phyloP scores from a whole-genome alignment of 2,888 invertebrate species.

The Agrilus cyanescens region DNA sequence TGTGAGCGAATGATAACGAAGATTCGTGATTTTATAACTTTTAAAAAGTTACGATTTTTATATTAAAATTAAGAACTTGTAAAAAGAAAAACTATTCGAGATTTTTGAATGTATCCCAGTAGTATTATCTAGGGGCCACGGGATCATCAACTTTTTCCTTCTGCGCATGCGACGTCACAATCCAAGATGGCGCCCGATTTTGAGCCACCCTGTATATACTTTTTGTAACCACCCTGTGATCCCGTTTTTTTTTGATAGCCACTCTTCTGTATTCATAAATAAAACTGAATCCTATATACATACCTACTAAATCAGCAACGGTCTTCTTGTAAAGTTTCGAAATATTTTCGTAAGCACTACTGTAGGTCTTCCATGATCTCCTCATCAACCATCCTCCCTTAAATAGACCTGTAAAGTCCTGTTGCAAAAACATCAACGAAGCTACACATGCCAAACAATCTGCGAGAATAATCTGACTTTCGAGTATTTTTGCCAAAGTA shows the following conservation, averaged over 20 bases:
- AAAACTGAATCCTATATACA: not conserved
- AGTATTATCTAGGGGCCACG: too few species aligned
- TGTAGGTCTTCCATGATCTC: conserved; percentile 59
- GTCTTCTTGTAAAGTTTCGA: conserved; percentile 40
- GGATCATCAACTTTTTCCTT: not conserved
- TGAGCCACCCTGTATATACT: too few species aligned
- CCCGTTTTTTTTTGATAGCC: not conserved
- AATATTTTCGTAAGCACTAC: conserved; percentile 48
- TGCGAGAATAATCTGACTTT: conserved; percentile 53
- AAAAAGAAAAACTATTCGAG: too few species aligned
- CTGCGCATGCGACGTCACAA: too few species aligned
- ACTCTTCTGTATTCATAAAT: not conserved
- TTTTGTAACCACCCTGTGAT: too few species aligned
- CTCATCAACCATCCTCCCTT: conserved; percentile 55
- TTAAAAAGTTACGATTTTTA: too few species aligned
- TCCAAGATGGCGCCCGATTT: too few species aligned
- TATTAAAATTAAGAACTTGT: too few species aligned
- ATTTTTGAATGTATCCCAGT: too few species aligned
- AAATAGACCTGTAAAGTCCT: conserved; percentile 50
- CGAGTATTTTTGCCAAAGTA: conserved; percentile 39
- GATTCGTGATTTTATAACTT: too few species aligned
- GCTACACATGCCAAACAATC: conserved; percentile 54
- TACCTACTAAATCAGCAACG: conserved; percentile 30
- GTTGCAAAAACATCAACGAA: conserved; percentile 50
- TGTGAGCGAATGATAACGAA: too few species aligned